Evolutionary conservation across 2,113 vertebrate species (phyloP).

Genomic region (Pedetes capensis): DNA sequence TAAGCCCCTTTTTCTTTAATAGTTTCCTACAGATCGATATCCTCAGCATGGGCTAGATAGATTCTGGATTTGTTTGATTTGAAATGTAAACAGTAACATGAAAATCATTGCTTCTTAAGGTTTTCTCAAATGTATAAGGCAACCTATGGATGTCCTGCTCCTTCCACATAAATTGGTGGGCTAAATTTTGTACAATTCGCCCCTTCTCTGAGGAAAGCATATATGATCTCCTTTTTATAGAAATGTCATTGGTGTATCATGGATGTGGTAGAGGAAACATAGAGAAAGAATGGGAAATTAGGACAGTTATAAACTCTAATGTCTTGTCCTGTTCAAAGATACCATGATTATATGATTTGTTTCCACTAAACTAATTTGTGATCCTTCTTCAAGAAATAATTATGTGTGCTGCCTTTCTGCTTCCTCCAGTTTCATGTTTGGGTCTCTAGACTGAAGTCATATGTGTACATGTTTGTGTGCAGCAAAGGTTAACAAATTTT

Average conservation of each 20-base stretch:
- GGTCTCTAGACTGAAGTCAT: not conserved
- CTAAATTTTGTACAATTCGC: not conserved
- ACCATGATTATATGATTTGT: not conserved
- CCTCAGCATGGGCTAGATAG: not conserved
- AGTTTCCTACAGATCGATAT: not conserved
- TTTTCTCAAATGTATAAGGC: slow-evolving; percentile 3
- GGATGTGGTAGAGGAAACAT: not conserved
- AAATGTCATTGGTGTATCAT: not conserved
- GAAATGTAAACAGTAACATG: slow-evolving; percentile 12
- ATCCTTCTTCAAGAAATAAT: slow-evolving; percentile 14
- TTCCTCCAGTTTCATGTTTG: not conserved
- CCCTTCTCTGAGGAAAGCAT: not conserved
- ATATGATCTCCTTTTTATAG: not conserved
- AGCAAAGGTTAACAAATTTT: not conserved
- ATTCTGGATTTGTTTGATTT: not conserved
- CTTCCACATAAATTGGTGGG: not conserved
- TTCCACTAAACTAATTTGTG: not conserved
- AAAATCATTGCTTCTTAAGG: not conserved
- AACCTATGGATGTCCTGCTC: not conserved
- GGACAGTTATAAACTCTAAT: not conserved
- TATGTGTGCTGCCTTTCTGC: not conserved
- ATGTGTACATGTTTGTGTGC: not conserved
- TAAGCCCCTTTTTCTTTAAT: not conserved
- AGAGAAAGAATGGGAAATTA: not conserved
- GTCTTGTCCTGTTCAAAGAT: slow-evolving; percentile 18